Evolutionary conservation across 2,797 vertebrate genomes (phyloP).

Genomic region (Pagetopsis macropterus): DNA sequence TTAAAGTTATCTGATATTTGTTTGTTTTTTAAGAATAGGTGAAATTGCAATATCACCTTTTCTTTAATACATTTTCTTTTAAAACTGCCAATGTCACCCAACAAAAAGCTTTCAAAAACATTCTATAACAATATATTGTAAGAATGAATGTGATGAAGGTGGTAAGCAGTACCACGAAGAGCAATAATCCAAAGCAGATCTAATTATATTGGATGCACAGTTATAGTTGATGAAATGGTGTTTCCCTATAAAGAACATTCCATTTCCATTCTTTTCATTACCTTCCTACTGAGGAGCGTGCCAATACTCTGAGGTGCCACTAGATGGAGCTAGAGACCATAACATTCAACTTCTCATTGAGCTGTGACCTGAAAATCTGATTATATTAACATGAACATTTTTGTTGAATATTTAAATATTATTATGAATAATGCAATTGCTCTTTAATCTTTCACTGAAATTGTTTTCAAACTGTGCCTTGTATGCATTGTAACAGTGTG

Average conservation of each 20-base stretch:
- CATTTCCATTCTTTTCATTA: too few relatives aligned
- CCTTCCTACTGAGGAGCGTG: background rate
- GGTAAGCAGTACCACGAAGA: background rate
- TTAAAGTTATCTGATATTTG: background rate
- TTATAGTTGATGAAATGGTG: background rate
- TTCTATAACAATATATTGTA: background rate
- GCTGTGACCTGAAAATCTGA: background rate
- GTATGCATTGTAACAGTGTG: too few relatives aligned
- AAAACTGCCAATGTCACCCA: too few relatives aligned
- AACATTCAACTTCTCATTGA: background rate
- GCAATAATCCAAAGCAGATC: background rate
- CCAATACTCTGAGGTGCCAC: conserved; percentile 14
- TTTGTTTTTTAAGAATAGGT: background rate
- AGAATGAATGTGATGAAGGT: background rate
- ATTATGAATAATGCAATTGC: too few relatives aligned
- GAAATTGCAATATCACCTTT: background rate
- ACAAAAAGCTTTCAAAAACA: too few relatives aligned
- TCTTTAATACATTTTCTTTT: too few relatives aligned
- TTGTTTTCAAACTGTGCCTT: too few relatives aligned
- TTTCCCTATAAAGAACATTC: background rate
- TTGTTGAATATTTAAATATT: too few relatives aligned
- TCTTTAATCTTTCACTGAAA: too few relatives aligned
- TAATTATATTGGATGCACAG: background rate
- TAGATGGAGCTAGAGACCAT: conserved; percentile 61
- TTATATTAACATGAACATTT: too few relatives aligned